Evolutionary conservation across 2,888 invertebrate species (phyloP), one percentile per base, ranked within the genome.

Genomic region (Pollenia griseotomentosa): DNA sequence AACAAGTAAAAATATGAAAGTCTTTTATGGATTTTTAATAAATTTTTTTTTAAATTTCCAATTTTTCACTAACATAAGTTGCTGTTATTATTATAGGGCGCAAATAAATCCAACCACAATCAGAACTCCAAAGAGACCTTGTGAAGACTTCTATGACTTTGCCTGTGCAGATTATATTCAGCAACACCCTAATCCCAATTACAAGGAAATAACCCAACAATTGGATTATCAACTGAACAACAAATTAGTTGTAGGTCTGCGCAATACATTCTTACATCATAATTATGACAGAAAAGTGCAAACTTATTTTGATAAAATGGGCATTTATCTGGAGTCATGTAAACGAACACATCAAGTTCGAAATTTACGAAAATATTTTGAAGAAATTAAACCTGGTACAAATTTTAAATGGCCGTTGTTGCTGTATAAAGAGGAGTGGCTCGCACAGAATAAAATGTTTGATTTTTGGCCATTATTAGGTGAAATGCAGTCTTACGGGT

Each of bases 91-190:
- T 33, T 33, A 33, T 33, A 33, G 6, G 33, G 33, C 33, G 0
- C 4, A 4, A 33, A 33, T 33, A 33, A 33, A 33, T 33, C 33
- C 33, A 33, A 33, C 33, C 4, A 33, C 33, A 6, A 33, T 6
- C 33, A 33, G 1, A 33, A 6, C 33, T 0, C 33, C 33, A 6
- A 33, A 33, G 33, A 6, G 33, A 33, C 89, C 91, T 0, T 93
- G 92, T 83, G 88, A 90, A 2, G 89, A 93, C 77, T 93, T 90
- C 68, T 90, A 90, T 42, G 48, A 88, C 9, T 89, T 91, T 82
- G 92, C 92, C 2, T 92, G 92, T 75, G 92, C 91, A 33, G 90
- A 89, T 42, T 92, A 92, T 90, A 71, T 70, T 0, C 40, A 78
- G 0, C 55, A 63, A 2, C 91, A 93, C 68, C 5, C 59, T 1